phyloP scores from a whole-genome alignment of 2,888 invertebrate species.

The Pandemis corylana region DNA sequence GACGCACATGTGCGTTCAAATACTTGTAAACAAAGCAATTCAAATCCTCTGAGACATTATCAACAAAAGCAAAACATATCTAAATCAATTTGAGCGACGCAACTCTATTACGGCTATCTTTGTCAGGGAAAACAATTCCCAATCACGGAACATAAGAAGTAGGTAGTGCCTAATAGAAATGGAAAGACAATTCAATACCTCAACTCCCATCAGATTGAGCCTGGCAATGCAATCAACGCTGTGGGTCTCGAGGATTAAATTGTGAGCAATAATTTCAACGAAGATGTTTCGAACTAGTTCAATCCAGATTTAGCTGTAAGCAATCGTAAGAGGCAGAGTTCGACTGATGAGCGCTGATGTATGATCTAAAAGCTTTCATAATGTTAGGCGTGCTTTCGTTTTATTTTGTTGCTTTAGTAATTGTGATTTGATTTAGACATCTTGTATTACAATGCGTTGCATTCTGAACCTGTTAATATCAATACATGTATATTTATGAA shows the following conservation, averaged over 20 bases:
- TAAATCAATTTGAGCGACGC: background rate
- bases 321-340: constrained; percentile 6
- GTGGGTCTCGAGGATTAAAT: constrained; percentile 51
- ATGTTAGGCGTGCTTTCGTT: constrained; percentile 21
- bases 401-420: constrained; percentile 11
- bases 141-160: constrained; percentile 40
- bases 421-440: background rate
- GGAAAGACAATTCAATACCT: constrained; percentile 44
- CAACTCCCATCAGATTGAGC: constrained; percentile 40
- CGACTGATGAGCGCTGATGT: constrained; percentile 20
- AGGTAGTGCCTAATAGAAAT: constrained; percentile 45
- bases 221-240: constrained; percentile 52
- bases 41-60: background rate
- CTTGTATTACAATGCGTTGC: background rate
- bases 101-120: background rate
- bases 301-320: constrained; percentile 21
- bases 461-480: background rate
- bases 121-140: constrained; percentile 40
- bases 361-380: constrained; percentile 38
- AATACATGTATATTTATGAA: background rate
- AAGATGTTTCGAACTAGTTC: constrained; percentile 42
- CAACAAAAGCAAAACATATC: background rate
- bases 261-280: constrained; percentile 50
- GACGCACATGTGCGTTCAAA: too few relatives aligned
- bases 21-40: background rate